phyloP scores from a whole-genome alignment of 2,888 invertebrate genomes.

The Epinotia ramella region DNA sequence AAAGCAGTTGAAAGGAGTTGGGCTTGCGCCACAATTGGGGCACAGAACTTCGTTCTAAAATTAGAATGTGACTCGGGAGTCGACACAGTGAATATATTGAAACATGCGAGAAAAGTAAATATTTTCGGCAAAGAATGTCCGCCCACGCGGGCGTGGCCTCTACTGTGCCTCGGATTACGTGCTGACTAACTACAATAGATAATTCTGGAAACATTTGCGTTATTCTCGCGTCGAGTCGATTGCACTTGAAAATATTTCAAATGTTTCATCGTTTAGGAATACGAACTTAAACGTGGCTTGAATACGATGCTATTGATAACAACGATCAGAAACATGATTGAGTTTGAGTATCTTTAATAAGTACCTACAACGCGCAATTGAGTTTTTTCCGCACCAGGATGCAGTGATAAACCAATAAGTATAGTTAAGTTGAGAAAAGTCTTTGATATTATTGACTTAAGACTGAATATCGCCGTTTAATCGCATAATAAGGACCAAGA shows the following conservation, averaged over 20 bases:
- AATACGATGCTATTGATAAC: background rate
- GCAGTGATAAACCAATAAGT: background rate
- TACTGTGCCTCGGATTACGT: constrained; percentile 53
- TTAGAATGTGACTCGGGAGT: constrained; percentile 76
- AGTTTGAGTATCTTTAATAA: too few species aligned
- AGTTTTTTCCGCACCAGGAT: background rate
- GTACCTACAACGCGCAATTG: background rate
- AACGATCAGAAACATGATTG: background rate
- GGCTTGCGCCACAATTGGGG: constrained; percentile 65
- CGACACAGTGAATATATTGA: constrained; percentile 69
- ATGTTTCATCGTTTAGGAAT: background rate
- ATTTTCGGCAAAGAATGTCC: constrained; percentile 74
- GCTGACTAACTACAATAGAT: constrained; percentile 47
- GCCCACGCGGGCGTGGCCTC: constrained; percentile 62
- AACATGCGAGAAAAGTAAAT: constrained; percentile 72
- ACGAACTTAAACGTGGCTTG: background rate
- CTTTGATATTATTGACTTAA: background rate
- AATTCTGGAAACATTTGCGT: constrained; percentile 53
- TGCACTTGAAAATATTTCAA: background rate
- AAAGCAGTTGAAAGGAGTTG: constrained; percentile 49
- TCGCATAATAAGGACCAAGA: background rate
- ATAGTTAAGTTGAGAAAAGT: background rate
- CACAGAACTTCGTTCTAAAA: constrained; percentile 72
- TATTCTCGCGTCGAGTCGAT: constrained; percentile 31
- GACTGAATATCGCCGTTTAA: background rate